These are phyloP conservation scores for Alsophila aescularia DNA, from an alignment of 2,888 invertebrate species.

Conservation along the genomic window DNA sequence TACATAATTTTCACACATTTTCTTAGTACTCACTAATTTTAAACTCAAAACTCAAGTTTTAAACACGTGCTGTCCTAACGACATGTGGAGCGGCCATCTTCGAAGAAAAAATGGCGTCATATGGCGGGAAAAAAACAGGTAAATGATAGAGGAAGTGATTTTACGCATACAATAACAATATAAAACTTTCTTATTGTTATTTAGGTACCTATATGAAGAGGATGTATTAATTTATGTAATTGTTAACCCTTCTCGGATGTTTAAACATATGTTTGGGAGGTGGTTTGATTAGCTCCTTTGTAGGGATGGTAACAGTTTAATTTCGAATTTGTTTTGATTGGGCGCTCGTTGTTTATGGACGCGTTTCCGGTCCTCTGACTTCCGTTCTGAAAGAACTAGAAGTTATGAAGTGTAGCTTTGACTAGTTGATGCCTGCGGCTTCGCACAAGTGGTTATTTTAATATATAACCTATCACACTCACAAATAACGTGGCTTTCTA, in stretches of 20 bases:
- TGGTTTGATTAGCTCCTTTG: conserved; percentile 68
- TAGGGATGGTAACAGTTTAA: conserved; percentile 67
- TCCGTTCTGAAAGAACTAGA: conserved; percentile 49
- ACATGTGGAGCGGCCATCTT: conserved; percentile 70
- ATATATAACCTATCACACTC: too few relatives aligned
- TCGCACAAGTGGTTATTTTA: too few relatives aligned
- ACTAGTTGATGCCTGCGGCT: too few relatives aligned
- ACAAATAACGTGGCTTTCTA: too few relatives aligned
- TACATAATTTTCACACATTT: conserved; percentile 11
- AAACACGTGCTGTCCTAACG: conserved; percentile 67
- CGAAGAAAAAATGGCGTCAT: conserved; percentile 71
- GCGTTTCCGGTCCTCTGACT: conserved; percentile 63
- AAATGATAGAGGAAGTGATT: conserved; percentile 81
- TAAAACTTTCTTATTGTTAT: conserved; percentile 59
- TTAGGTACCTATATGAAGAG: conserved; percentile 50
- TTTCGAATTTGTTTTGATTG: conserved; percentile 80
- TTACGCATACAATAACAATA: conserved; percentile 73
- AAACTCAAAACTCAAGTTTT: conserved; percentile 31
- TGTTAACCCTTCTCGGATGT: conserved; percentile 74
- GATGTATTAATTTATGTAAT: conserved; percentile 83
- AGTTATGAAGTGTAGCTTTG: background rate
- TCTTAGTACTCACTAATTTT: conserved; percentile 3
- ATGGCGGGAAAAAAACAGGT: conserved; percentile 69
- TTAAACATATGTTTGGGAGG: conserved; percentile 74
- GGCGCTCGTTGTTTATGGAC: conserved; percentile 55